A percentile compares a stretch with the other conserved stretches of the same genome.
Conservation (phyloP, 35 echinoderm and acorn worm genomes). For the Strongylocentrotus purpuratus region DNA sequence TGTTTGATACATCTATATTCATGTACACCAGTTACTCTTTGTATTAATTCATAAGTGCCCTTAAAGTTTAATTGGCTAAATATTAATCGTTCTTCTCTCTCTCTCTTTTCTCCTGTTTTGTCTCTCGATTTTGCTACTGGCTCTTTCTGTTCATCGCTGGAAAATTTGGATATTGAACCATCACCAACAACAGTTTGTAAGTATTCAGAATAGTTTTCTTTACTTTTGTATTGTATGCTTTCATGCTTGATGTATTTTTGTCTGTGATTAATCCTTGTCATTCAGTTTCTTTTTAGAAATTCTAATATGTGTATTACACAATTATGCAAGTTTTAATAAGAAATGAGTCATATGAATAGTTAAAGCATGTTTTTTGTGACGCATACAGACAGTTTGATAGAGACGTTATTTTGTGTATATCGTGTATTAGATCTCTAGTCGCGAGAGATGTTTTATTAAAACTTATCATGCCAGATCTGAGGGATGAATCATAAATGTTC, state of each 20-base stretch:
- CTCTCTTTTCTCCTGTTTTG: background rate
- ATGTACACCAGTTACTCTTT: background rate
- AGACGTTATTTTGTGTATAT: background rate
- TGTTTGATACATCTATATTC: background rate
- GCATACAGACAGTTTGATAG: background rate
- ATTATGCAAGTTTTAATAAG: background rate
- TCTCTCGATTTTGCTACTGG: background rate
- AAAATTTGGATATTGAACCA: background rate
- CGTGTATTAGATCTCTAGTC: background rate
- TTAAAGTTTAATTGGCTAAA: too few relatives aligned
- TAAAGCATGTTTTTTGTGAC: background rate
- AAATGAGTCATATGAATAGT: background rate
- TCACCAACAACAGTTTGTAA: background rate
- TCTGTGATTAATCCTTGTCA: background rate
- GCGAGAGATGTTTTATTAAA: background rate
- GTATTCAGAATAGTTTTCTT: background rate
- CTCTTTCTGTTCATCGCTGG: background rate
- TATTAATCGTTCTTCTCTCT: background rate
- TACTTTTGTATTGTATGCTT: background rate
- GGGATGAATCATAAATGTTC: slow-evolving; percentile 36
- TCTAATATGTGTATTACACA: background rate
- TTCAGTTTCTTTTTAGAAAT: background rate
- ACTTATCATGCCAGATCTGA: background rate
- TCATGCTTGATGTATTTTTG: background rate
- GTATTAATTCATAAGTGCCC: background rate